Base-by-base conservation (phyloP, 2,113 vertebrate species). In the Silurus glanis region DNA sequence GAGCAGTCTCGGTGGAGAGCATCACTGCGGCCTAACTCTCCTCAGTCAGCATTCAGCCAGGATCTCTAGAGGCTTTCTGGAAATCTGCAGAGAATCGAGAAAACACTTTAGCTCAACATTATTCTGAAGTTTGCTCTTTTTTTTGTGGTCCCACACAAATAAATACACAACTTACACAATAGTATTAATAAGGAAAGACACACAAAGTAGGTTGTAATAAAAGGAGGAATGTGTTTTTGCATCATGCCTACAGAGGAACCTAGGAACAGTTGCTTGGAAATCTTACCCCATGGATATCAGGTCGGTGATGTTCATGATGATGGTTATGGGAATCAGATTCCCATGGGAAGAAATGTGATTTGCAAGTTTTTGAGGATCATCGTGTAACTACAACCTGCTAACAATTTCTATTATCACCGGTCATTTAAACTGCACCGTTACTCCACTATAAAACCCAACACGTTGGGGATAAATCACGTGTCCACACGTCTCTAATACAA, bases 1-100 rank as follows among this genome's bases (percentile, higher is more conserved):
- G 71, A 47, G 49, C 71, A 9, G 71, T 55, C 56, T 91, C 90
- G 2, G 89, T 59, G 72, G 83, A 84, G 56, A 79, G 82, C 90
- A 91, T 91, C 47, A 25, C 69, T 37, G 59, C 75, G 16, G 47
- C 9, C 85, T 28, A 14, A 51, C 56, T 7, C 58, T 55, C n/a
- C 37, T 25, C 79, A 55, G 78, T 85, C 59, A 84, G 88, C 83
- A 78, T 49, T 9, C 53, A 74, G 66, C 1, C 10, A 2, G 80
- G 85, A 82, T 51, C 66, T 82, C 80, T 62, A 56, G 19, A 17
- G 71, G 9, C n/a, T 86, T 61, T 72, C 55, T 47, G 53, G 13
- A 53, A 2, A 23, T 75, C 80, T 82, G 80, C 69, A 76, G 80
- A 62, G 51, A 75, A 45, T 47, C 58, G 76, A 28, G 53, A 25